Base-by-base conservation (phyloP, 2,797 vertebrate genomes). In the Pyrrhura leucotis region DNA sequence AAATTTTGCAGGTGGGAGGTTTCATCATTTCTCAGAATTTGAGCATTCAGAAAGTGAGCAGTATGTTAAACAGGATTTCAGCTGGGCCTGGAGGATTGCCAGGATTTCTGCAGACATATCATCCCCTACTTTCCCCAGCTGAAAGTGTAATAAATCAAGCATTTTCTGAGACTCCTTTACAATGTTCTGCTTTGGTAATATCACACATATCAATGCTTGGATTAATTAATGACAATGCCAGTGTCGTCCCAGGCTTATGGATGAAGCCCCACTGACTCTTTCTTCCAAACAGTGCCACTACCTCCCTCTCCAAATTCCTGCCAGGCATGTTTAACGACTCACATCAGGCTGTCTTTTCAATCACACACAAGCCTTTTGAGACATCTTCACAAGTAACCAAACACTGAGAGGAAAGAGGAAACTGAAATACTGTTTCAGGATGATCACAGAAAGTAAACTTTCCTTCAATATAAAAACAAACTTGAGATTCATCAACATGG, bases 331-430 rank as follows among this genome's bases (percentile, higher is more conserved):
- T 87, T 79, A 93, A 61, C 26, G 88, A 45, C 59, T 78, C 2
- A 6, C 31, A 51, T 79, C 72, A 65, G 66, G 45, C 85, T 94
- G 84, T 61, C 75, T 93, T 94, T 96, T 89, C 91, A 85, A 77
- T 95, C 89, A 81, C 58, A 90, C 7, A 3, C 59, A 10, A 85
- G 71, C 61, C 81, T 87, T 23, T 18, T 39, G 44, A 95, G 83
- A 48, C 44, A 13, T 68, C 25, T 72, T 73, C 45, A 23, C 74
- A 35, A 67, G 53, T 71, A 74, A 87, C 40, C 26, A 26, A 75
- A 82, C 53, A 40, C 61, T 8, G n/a, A 9, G 31, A 31, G 73
- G 68, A 56, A 67, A 23, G 31, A 37, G 25, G 29, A 61, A 74
- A 66, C 35, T 73, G 28, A 5, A 89, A 58, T 51, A 18, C n/a